Percentiles rank a stretch among this genome's conserved stretches.
Evolutionary conservation across 2,797 vertebrate genomes (phyloP).

Genomic region (Sternarchorhynchus goeldii): DNA sequence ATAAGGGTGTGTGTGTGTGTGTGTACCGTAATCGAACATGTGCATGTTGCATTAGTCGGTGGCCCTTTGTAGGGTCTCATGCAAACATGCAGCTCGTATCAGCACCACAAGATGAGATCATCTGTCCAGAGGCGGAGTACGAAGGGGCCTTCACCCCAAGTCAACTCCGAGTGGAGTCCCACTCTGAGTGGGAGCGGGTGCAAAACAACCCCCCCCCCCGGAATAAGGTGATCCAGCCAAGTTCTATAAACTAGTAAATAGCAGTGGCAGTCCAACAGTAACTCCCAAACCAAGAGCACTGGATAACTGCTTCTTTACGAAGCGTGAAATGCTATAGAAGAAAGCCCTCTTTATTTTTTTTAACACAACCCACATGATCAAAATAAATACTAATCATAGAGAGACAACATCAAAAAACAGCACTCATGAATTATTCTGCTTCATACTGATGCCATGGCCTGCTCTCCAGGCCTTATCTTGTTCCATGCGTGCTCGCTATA

Average conservation of each 20-base stretch:
- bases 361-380: not conserved
- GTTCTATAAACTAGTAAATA: not conserved
- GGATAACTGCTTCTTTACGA: not conserved
- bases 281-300: not conserved
- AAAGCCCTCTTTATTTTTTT: not conserved
- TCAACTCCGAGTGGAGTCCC: slow-evolving; percentile 51
- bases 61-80: slow-evolving; percentile 24
- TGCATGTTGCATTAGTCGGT: slow-evolving; percentile 16
- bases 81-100: slow-evolving; percentile 56
- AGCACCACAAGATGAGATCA: slow-evolving; percentile 49
- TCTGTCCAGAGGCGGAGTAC: slow-evolving; percentile 43
- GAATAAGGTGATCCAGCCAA: not conserved
- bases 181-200: slow-evolving; percentile 41
- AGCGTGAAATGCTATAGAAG: not conserved
- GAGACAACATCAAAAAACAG: not conserved
- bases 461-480: not conserved
- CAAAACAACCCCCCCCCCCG: not conserved
- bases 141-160: slow-evolving; percentile 33
- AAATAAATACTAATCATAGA: slow-evolving; percentile 5
- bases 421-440: slow-evolving; percentile 5
- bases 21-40: slow-evolving; percentile 1
- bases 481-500: not conserved
- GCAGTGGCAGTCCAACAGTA: not conserved
- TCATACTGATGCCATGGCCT: not conserved
- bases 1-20: no score